phyloP scores from a whole-genome alignment of 2,113 vertebrate species.

The Porphyrio hochstetteri region DNA sequence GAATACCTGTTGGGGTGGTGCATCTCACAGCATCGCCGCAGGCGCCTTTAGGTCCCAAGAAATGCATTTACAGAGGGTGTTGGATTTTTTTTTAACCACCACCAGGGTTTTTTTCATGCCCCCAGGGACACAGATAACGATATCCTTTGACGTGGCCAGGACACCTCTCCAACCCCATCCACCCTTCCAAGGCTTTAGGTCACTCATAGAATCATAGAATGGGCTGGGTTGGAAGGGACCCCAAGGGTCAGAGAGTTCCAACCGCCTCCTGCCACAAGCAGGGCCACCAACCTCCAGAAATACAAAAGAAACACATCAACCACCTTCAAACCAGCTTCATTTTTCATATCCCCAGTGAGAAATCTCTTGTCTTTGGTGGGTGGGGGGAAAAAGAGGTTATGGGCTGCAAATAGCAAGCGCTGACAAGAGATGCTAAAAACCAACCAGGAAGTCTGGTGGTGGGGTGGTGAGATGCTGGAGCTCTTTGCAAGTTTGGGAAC shows the following conservation, averaged over 20 bases:
- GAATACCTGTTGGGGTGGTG: neutral
- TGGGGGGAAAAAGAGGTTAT: neutral
- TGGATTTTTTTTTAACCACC: neutral
- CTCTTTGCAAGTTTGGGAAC: neutral
- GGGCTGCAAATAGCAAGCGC: slow-evolving; percentile 13
- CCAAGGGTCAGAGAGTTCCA: no score
- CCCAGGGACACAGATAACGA: neutral
- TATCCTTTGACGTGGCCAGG: neutral
- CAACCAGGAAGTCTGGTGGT: neutral
- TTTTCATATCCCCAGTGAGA: neutral
- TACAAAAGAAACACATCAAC: neutral
- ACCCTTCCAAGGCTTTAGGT: neutral
- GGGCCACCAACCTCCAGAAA: no score
- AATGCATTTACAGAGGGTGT: neutral
- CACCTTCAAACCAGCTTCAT: neutral
- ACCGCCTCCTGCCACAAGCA: no score
- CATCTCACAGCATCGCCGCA: fast-evolving
- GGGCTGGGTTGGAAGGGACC: no score
- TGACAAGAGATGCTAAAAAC: neutral
- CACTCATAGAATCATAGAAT: neutral
- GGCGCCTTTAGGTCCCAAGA: neutral
- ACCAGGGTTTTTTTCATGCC: neutral
- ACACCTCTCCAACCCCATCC: neutral
- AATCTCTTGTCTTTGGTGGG: neutral
- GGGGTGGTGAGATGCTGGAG: neutral